Conservation (phyloP, 2,888 invertebrate genomes). For the Gryllus longicercus region DNA sequence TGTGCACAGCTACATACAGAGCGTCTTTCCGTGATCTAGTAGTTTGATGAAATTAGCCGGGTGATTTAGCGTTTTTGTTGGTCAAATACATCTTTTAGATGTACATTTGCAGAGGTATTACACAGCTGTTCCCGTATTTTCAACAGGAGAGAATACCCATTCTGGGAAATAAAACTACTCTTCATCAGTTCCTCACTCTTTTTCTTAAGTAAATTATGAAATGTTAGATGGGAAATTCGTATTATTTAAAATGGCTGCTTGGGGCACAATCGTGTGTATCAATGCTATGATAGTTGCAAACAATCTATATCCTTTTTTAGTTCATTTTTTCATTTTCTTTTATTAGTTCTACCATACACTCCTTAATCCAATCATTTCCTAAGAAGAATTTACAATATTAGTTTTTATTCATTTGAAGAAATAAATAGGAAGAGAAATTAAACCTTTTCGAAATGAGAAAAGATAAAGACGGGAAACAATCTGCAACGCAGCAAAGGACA, state of each 20-base stretch:
- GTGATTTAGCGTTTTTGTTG: neutral
- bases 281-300: neutral
- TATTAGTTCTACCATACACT: neutral
- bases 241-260: neutral
- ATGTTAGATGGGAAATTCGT: neutral
- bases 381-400: neutral
- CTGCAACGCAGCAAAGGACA: too few relatives aligned
- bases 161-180: neutral
- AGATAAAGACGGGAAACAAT: too few relatives aligned
- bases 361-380: too few relatives aligned
- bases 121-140: neutral
- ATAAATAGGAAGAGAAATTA: neutral
- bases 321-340: neutral
- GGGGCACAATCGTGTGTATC: neutral
- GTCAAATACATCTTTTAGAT: neutral
- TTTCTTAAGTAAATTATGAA: neutral
- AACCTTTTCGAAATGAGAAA: neutral
- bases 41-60: neutral
- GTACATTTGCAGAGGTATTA: too few relatives aligned
- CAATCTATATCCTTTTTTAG: neutral
- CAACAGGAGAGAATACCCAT: neutral
- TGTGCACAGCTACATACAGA: too few relatives aligned
- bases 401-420: neutral
- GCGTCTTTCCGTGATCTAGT: too few relatives aligned
- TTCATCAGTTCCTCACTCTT: neutral